Base-by-base conservation (phyloP, 2,113 vertebrate species). In the Eolophus roseicapilla region DNA sequence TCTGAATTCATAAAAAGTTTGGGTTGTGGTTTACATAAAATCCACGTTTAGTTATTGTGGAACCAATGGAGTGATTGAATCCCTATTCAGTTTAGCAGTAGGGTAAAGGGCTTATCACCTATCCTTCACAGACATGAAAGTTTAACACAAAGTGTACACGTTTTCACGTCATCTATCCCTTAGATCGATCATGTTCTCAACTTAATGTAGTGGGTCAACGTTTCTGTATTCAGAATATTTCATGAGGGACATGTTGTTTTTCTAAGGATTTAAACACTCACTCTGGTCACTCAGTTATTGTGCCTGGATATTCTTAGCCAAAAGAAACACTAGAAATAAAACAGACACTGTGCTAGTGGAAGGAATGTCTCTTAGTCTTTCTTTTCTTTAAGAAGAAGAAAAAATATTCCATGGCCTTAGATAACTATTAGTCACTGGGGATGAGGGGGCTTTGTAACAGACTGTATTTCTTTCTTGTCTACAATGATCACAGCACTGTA, bases 1-100 rank as follows among this genome's bases (percentile, higher is more conserved):
- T 97, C 95, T 93, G 95, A 98, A 97, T 97, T 97, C 93, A 94
- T 98, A 96, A 97, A 87, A 97, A 91, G 92, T 86, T 97, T 96
- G 82, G n/a, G 52, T 75, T 96, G 83, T 0, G 1, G 93, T 96
- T 97, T 96, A 92, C 91, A 95, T 93, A 95, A 95, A 95, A 97
- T 86, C 92, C 94, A 84, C 88, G 90, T 92, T 97, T 97, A 97
- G 97, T 97, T 96, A 95, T n/a, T 85, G 68, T 73, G 71, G 92
- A 96, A 95, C 50, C 64, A 94, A 86, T 25, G 70, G 69, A 95
- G 88, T 86, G 64, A 84, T 39, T 87, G 93, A 95, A 82, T 88
- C 49, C 50, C 75, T 93, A 5, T 67, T 90, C 44, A 39, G 68
- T 70, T 67, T 96, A 93, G 86, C 75, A 92, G 55, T 12, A 79